phyloP scores from a whole-genome alignment of 2,797 vertebrate genomes.

The Spheniscus humboldti region DNA sequence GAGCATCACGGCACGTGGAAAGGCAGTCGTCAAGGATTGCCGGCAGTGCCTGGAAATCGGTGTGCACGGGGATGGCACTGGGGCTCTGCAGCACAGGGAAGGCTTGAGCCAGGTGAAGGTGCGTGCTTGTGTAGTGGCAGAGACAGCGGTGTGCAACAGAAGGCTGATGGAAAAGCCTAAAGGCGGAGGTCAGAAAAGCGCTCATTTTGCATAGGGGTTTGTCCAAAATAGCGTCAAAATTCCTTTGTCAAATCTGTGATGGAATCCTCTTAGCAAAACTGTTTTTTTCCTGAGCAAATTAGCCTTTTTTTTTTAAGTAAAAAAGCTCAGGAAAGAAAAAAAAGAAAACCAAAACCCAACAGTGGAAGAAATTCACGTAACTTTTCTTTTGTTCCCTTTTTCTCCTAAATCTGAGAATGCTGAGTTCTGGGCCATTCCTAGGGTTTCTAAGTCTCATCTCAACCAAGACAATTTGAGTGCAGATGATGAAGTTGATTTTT shows the following conservation, averaged over 20 bases:
- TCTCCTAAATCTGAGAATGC: background rate
- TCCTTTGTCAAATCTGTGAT: background rate
- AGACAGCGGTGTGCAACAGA: fast-evolving
- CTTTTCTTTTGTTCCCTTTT: background rate
- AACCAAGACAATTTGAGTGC: background rate
- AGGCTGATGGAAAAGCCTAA: background rate
- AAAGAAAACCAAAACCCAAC: background rate
- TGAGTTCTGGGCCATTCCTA: background rate
- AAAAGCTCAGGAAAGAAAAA: background rate
- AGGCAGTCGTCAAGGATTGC: no score
- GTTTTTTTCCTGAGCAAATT: background rate
- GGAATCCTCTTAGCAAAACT: background rate
- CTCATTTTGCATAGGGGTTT: background rate
- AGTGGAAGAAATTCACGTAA: background rate
- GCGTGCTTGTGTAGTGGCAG: background rate
- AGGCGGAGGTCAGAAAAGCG: background rate
- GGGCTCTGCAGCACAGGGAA: background rate
- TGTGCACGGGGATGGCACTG: fast-evolving
- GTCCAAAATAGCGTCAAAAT: background rate
- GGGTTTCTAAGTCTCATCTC: background rate
- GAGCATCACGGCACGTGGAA: fast-evolving
- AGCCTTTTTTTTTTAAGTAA: background rate
- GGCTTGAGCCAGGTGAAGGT: background rate
- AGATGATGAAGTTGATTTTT: background rate
- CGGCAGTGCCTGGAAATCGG: background rate